A percentile compares a stretch with the other conserved stretches of the same genome.
Conservation (phyloP, 2,888 invertebrate species). For the Acanthoscelides obtectus region DNA sequence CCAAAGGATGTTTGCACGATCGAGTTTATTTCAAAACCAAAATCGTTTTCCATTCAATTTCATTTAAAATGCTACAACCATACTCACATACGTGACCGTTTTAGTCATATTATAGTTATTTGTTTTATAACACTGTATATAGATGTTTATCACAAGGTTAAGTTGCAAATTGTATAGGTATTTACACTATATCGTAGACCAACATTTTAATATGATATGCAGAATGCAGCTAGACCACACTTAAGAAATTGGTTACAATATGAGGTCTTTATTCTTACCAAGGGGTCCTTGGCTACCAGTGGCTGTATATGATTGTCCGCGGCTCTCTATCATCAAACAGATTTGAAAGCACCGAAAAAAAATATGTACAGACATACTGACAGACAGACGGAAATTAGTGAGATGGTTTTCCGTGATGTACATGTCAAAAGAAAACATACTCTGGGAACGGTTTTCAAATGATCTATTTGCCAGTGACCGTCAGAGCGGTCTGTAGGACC, state of each 20-base stretch:
- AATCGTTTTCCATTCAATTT: background rate
- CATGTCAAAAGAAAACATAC: too few species aligned
- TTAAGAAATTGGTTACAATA: background rate
- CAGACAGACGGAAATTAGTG: too few species aligned
- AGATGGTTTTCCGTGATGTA: too few species aligned
- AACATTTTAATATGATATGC: background rate
- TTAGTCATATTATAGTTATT: background rate
- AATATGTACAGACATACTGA: too few species aligned
- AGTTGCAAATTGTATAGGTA: background rate
- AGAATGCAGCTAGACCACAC: background rate
- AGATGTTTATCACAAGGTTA: background rate
- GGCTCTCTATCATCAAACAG: too few species aligned
- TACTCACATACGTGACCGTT: background rate
- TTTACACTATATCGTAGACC: background rate
- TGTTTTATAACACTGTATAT: background rate
- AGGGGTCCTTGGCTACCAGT: too few species aligned
- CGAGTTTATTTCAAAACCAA: background rate
- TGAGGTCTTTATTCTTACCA: background rate
- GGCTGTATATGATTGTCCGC: too few species aligned
- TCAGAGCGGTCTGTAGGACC: too few species aligned
- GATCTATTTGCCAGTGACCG: too few species aligned
- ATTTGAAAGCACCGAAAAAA: too few species aligned
- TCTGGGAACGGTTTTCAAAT: too few species aligned
- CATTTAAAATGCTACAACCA: background rate
- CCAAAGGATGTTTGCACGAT: background rate